A percentile compares a stretch with the other conserved stretches of the same genome.
Conservation (phyloP, 2,797 vertebrate genomes). For the Sarcoramphus papa region DNA sequence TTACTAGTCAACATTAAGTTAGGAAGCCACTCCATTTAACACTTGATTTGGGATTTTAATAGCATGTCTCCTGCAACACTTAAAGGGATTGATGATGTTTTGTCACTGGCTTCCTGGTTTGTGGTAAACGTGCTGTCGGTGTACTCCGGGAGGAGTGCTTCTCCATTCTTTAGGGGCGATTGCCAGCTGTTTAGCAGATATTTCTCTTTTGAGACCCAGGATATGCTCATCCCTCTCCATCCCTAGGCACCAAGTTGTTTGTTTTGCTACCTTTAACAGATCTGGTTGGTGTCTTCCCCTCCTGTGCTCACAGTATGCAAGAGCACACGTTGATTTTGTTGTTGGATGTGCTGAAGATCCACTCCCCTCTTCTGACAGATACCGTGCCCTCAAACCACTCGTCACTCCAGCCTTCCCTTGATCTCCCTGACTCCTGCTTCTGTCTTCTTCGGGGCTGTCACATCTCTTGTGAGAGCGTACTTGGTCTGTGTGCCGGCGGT, state of each 20-base stretch:
- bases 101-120: background rate
- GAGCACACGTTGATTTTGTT: background rate
- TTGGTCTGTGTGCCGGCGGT: accelerated
- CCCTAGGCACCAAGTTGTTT: background rate
- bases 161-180: background rate
- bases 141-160: background rate
- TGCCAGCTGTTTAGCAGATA: background rate
- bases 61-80: background rate
- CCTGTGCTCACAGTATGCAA: accelerated
- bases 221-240: background rate
- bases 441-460: background rate
- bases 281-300: background rate
- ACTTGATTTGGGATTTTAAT: background rate
- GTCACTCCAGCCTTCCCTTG: background rate
- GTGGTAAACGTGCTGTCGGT: accelerated
- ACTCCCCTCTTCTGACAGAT: background rate
- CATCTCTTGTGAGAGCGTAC: accelerated
- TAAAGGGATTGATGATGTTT: background rate
- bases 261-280: background rate
- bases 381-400: background rate
- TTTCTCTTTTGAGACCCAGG: background rate
- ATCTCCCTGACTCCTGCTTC: background rate
- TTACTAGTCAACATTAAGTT: background rate
- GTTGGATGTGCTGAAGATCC: background rate
- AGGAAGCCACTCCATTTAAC: background rate